These are phyloP conservation scores for Centroberyx gerrardi DNA, from an alignment of 2,797 vertebrate genomes.

Conservation along the genomic window DNA sequence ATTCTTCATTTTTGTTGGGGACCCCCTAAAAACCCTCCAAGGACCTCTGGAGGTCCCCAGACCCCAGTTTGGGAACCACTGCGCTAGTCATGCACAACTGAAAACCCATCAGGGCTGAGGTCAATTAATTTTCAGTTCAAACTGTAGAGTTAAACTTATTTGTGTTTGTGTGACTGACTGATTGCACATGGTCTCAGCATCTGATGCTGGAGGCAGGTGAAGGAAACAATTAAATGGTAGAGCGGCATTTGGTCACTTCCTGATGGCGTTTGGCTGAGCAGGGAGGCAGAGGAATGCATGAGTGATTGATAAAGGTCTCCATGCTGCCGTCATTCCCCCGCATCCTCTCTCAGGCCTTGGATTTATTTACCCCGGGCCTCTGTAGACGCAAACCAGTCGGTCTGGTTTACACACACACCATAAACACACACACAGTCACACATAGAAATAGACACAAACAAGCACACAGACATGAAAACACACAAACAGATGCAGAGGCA, in stretches of 20 bases:
- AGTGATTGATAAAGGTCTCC: constrained; percentile 80
- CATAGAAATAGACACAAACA: constrained; percentile 27
- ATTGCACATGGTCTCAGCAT: constrained; percentile 51
- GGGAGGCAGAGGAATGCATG: constrained; percentile 58
- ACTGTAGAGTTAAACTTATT: constrained; percentile 44
- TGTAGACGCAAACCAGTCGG: constrained; percentile 74
- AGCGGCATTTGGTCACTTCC: constrained; percentile 75
- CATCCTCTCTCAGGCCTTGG: constrained; percentile 59
- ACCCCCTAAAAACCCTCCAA: constrained; percentile 13
- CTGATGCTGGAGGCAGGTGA: constrained; percentile 73
- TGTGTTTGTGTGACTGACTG: constrained; percentile 35
- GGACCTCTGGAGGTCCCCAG: constrained; percentile 1
- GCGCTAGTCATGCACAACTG: constrained; percentile 3
- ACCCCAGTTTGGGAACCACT: constrained; percentile 10
- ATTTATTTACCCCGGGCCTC: constrained; percentile 84
- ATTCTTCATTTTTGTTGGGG: neutral
- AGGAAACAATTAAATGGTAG: constrained; percentile 83
- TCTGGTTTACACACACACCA: constrained; percentile 77
- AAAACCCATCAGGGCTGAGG: constrained; percentile 29
- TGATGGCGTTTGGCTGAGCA: constrained; percentile 67
- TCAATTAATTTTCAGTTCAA: constrained; percentile 52
- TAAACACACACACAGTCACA: constrained; percentile 60
- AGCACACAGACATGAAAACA: constrained; percentile 50
- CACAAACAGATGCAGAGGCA: constrained; percentile 57
- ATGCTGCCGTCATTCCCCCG: constrained; percentile 74